Evolutionary conservation across 2,113 vertebrate genomes (phyloP).

Genomic region (Pavo muticus): DNA sequence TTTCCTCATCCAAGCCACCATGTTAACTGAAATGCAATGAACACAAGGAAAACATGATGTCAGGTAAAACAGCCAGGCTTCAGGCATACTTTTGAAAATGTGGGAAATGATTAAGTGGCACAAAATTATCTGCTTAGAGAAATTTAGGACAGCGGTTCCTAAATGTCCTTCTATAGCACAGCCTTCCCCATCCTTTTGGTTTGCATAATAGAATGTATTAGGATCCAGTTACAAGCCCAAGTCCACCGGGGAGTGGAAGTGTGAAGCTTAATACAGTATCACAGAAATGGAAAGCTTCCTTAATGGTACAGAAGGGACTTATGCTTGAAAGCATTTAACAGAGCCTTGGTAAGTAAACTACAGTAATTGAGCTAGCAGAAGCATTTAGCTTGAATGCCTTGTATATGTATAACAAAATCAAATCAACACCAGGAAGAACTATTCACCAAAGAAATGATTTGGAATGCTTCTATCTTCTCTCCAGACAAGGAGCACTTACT

Average conservation of each 20-base stretch:
- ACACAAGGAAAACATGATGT: neutral
- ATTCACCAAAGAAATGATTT: constrained; percentile 50
- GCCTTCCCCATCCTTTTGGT: neutral
- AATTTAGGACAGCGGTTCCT: neutral
- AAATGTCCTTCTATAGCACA: neutral
- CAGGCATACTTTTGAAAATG: neutral
- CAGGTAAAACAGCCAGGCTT: neutral
- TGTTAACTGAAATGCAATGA: neutral
- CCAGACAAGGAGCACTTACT: constrained; percentile 14
- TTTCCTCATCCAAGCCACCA: neutral
- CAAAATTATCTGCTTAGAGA: neutral
- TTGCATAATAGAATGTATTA: constrained; percentile 16
- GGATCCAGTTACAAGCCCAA: constrained; percentile 60
- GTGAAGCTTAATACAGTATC: constrained; percentile 66
- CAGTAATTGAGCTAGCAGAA: constrained; percentile 51
- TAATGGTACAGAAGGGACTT: constrained; percentile 64
- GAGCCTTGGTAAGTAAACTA: constrained; percentile 57
- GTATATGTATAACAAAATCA: constrained; percentile 63
- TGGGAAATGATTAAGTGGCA: neutral
- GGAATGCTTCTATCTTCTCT: constrained; percentile 18
- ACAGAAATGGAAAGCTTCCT: constrained; percentile 61
- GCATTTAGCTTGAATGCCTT: constrained; percentile 54
- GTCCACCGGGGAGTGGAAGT: constrained; percentile 46
- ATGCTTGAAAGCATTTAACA: constrained; percentile 59
- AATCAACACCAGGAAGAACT: constrained; percentile 46